Evolutionary conservation across 2,113 vertebrate species (phyloP).

Genomic region (Charina bottae): DNA sequence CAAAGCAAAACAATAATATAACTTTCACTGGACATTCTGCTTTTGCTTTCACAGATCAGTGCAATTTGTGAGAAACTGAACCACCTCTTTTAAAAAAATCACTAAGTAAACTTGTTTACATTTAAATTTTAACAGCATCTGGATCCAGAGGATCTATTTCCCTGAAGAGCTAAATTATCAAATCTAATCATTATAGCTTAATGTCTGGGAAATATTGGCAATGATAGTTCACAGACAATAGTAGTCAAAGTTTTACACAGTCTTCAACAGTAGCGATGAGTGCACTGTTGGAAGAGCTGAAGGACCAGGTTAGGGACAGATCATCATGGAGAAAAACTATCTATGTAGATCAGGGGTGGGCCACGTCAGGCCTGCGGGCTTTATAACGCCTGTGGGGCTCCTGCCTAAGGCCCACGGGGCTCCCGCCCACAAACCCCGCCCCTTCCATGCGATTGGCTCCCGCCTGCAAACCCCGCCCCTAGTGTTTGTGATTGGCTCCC

Average conservation of each 20-base stretch:
- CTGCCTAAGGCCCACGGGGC: no score
- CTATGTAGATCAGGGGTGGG: no score
- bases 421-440: no score
- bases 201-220: background rate
- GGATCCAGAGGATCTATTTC: background rate
- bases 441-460: no score
- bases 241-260: background rate
- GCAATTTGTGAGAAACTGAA: accelerated
- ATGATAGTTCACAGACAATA: background rate
- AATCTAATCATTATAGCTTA: background rate
- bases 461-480: no score
- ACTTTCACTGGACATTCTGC: background rate
- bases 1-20: background rate
- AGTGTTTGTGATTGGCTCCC: no score
- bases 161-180: background rate
- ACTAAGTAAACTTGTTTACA: background rate
- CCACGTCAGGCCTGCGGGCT: no score
- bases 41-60: background rate
- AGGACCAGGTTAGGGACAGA: background rate
- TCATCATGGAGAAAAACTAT: background rate
- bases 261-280: background rate
- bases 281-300: background rate
- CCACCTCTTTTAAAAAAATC: background rate
- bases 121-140: slow-evolving; percentile 3
- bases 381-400: no score